Base-by-base conservation (phyloP, 2,113 vertebrate species). In the Lepisosteus osseus region DNA sequence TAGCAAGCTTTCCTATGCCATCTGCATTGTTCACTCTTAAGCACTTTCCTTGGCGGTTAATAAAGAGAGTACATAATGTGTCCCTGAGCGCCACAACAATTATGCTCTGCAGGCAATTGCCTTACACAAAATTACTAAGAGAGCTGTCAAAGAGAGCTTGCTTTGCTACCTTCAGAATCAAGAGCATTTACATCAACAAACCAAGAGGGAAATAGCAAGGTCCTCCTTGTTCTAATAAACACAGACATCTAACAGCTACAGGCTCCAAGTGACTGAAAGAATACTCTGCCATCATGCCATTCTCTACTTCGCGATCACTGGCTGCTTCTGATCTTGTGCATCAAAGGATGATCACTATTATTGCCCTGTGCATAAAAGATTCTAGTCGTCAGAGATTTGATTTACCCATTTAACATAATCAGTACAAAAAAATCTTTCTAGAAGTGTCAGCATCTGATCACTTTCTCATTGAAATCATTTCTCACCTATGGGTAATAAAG, bases 261-360 rank as follows among this genome's bases (percentile, higher is more conserved):
- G 43, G 7, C 7, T 45, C 71, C 63, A 12, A 47, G 63, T 29
- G 69, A 72, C 70, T 74, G 61, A 59, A 59, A 0, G 0, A 43
- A n/a, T 12, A 57, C 63, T 78, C 47, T 54, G 42, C 74, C 55
- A 2, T 3, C 71, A 56, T 56, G 65, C 67, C 75, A 78, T 41
- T 61, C 1, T 77, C 77, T 51, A 69, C 71, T 78, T 73, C 59
- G 69, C 56, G 71, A 80, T 76, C 12, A 78, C 72, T 72, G 71
- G 69, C 17, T 64, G 17, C 42, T 9, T 67, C 61, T 6, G 64
- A 74, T 65, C 65, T 13, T 42, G 6, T 64, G 17, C 68, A 51
- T 51, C 47, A 51, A 76, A 75, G 45, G 61, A 54, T 64, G 79
- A 67, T 43, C 75, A 63, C 69, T 75, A 65, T 78, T 76, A 45